phyloP scores from a whole-genome alignment of 2,888 invertebrate genomes.

The Oxycera nigricornis region DNA sequence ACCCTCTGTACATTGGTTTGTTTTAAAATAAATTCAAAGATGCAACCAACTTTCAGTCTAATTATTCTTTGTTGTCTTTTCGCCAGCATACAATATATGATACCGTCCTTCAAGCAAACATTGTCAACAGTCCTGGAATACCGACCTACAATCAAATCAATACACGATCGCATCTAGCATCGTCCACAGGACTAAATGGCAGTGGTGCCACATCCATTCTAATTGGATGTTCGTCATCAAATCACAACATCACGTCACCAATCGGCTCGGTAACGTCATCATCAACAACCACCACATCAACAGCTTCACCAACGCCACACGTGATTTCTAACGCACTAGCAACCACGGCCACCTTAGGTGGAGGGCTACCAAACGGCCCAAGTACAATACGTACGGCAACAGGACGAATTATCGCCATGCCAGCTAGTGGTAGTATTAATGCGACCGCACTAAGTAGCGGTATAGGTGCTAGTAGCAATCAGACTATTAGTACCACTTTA shows the following conservation, averaged over 20 bases:
- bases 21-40: too few species aligned
- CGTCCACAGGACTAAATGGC: constrained; percentile 43
- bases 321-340: constrained; percentile 51
- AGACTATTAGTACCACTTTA: constrained; percentile 37
- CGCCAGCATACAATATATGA: constrained; percentile 44
- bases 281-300: constrained; percentile 55
- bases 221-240: constrained; percentile 43
- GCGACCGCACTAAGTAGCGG: not conserved
- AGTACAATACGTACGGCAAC: constrained; percentile 30
- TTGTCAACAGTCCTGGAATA: constrained; percentile 48
- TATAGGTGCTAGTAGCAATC: not conserved
- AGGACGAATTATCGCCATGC: constrained; percentile 21
- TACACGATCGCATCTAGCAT: constrained; percentile 57
- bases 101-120: constrained; percentile 43
- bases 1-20: not conserved
- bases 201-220: constrained; percentile 24
- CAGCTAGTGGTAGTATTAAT: not conserved
- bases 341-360: constrained; percentile 43
- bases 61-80: not conserved
- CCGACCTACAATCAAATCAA: constrained; percentile 61
- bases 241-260: constrained; percentile 46
- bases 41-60: not conserved
- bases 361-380: constrained; percentile 15
- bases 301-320: constrained; percentile 51
- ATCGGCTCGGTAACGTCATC: constrained; percentile 55